Percentiles rank a stretch among this genome's conserved stretches.
Evolutionary conservation across 1,140 invertebrate genomes (phyloP).

Genomic region (Aradophagus sp.): DNA sequence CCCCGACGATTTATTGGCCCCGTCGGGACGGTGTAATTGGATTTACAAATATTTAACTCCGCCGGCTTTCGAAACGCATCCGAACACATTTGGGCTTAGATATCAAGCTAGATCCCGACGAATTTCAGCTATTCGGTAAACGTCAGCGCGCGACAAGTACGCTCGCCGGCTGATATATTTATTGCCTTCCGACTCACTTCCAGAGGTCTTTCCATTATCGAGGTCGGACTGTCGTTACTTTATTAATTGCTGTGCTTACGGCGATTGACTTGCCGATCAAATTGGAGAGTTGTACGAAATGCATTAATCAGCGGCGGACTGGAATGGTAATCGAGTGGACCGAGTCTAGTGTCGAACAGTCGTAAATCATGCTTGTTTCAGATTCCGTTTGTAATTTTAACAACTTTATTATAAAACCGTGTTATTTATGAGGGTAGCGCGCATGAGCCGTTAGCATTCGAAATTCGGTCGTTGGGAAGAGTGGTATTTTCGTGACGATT

Average conservation of each 20-base stretch:
- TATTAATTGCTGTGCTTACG: constrained; percentile 24
- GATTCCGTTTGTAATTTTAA: too few relatives aligned
- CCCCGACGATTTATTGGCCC: constrained; percentile 34
- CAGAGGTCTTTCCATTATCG: constrained; percentile 8
- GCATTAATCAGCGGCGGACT: constrained; percentile 15
- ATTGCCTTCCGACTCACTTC: constrained; percentile 1
- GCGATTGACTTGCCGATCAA: constrained; percentile 16
- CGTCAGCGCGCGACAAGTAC: too few relatives aligned
- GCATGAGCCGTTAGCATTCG: too few relatives aligned
- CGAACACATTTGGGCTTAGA: constrained; percentile 2
- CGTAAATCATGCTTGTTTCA: too few relatives aligned
- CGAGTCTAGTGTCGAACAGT: too few relatives aligned
- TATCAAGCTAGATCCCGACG: constrained; percentile 19
- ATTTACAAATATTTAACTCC: constrained; percentile 23
- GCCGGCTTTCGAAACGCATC: constrained; percentile 3
- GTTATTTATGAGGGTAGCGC: too few relatives aligned
- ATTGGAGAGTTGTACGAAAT: constrained; percentile 10
- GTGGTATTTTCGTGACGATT: too few relatives aligned
- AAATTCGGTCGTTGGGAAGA: too few relatives aligned
- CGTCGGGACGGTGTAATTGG: constrained; percentile 31
- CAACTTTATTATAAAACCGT: too few relatives aligned
- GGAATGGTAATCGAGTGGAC: constrained; percentile 16
- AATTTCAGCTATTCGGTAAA: constrained; percentile 2
- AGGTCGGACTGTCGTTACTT: constrained; percentile 8
- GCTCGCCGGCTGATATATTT: constrained; percentile 9